Conservation (phyloP, 2,797 vertebrate species). For the Euphonia xanthogaster region DNA sequence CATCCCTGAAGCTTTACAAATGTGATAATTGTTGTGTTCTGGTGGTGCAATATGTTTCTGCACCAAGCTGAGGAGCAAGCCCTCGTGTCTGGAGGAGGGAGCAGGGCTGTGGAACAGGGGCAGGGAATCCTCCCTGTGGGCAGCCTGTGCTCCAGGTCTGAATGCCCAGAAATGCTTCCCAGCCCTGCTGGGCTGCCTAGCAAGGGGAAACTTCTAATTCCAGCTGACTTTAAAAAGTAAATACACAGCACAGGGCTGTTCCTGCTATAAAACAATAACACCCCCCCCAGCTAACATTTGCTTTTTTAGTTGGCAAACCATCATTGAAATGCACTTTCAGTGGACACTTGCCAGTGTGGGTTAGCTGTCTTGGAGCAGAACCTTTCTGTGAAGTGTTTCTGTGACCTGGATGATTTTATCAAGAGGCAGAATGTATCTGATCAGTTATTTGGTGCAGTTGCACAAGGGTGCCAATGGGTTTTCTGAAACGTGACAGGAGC, state of each 20-base stretch:
- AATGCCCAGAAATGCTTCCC: constrained; percentile 69
- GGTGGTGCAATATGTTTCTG: constrained; percentile 60
- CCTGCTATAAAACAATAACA: constrained; percentile 45
- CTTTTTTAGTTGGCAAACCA: neutral
- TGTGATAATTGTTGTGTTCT: constrained; percentile 70
- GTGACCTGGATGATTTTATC: neutral
- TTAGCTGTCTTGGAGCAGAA: neutral
- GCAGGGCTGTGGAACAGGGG: constrained; percentile 5
- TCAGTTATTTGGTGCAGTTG: neutral
- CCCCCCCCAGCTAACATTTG: constrained; percentile 40
- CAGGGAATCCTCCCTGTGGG: constrained; percentile 69
- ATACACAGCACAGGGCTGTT: constrained; percentile 50
- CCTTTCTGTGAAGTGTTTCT: neutral
- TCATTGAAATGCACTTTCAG: neutral
- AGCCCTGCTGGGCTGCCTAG: constrained; percentile 66
- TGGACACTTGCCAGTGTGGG: neutral
- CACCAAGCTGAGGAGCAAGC: constrained; percentile 14
- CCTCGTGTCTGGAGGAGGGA: neutral
- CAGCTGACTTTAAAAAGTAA: constrained; percentile 71
- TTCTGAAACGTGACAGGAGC: neutral
- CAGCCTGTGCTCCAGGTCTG: constrained; percentile 55
- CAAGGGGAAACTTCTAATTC: constrained; percentile 70
- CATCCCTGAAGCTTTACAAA: constrained; percentile 73
- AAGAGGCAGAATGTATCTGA: neutral
- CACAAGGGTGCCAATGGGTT: neutral